Evolutionary conservation across 2,797 vertebrate species (phyloP).

Genomic region (Acridotheres tristis): DNA sequence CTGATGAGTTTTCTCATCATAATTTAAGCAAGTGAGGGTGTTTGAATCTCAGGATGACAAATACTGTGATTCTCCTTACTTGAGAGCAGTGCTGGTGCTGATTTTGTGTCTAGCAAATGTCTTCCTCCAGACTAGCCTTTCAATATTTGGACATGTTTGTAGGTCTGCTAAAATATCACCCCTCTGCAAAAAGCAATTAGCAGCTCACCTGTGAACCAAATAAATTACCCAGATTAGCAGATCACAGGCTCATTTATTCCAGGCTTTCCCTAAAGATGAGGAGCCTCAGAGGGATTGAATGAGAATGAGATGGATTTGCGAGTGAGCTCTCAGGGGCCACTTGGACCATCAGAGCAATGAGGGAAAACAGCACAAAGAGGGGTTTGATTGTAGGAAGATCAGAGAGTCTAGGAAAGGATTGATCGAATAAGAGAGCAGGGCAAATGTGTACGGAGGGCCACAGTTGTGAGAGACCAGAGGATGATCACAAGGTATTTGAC

Average conservation of each 20-base stretch:
- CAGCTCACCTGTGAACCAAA: not conserved
- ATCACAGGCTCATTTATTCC: not conserved
- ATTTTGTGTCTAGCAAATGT: not conserved
- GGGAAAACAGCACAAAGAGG: not conserved
- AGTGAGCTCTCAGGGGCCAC: not conserved
- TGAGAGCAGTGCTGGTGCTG: not conserved
- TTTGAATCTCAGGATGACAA: not conserved
- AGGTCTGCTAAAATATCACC: not conserved
- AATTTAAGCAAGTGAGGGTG: not conserved
- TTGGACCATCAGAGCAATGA: not conserved
- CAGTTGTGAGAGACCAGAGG: not conserved
- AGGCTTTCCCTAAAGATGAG: not conserved
- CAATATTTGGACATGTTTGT: not conserved
- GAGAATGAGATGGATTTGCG: not conserved
- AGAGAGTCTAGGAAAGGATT: not conserved
- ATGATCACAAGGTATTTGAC: not conserved
- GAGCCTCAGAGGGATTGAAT: not conserved
- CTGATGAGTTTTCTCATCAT: not conserved
- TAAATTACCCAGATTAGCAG: not conserved
- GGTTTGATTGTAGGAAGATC: not conserved
- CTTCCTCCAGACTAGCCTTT: not conserved
- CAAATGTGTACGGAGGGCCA: not conserved
- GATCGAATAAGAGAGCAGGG: not conserved
- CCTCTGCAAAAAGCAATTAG: not conserved
- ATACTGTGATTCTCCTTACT: not conserved